Percentiles rank a stretch among this genome's conserved stretches.
These are phyloP conservation scores for Corythaeola cristata DNA, from an alignment of 2,113 vertebrate species.

Conservation along the genomic window DNA sequence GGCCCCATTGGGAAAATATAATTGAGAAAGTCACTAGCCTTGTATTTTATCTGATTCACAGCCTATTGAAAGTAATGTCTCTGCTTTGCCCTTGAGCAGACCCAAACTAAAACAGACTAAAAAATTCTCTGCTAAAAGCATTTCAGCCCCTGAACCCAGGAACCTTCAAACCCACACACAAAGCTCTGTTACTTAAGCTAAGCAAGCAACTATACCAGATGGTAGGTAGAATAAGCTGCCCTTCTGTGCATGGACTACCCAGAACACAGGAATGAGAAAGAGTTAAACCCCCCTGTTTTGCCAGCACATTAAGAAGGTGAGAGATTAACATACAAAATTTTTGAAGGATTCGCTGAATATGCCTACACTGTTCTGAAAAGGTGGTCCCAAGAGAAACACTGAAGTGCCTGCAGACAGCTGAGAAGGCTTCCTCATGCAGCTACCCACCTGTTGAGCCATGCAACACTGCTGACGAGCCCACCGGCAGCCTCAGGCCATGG, in stretches of 20 bases:
- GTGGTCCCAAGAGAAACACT: background rate
- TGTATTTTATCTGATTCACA: background rate
- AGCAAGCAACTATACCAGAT: background rate
- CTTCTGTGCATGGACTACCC: background rate
- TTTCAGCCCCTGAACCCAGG: background rate
- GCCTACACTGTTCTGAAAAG: background rate
- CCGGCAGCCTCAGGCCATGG: background rate
- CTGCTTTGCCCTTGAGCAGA: background rate
- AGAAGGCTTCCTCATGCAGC: background rate
- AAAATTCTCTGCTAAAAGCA: background rate
- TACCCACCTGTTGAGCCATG: background rate
- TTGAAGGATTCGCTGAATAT: accelerated
- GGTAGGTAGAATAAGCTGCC: background rate
- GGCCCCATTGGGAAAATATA: background rate
- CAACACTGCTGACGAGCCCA: accelerated
- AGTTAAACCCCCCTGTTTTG: background rate
- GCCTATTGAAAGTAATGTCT: background rate
- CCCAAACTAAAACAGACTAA: background rate
- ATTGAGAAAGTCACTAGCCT: background rate
- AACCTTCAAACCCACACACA: background rate
- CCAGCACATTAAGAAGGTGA: background rate
- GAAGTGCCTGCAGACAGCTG: background rate
- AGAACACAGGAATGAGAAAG: background rate
- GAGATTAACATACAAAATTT: background rate
- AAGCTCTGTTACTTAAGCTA: background rate